phyloP scores from a whole-genome alignment of 2,797 vertebrate species.

The Taenioides sp. region DNA sequence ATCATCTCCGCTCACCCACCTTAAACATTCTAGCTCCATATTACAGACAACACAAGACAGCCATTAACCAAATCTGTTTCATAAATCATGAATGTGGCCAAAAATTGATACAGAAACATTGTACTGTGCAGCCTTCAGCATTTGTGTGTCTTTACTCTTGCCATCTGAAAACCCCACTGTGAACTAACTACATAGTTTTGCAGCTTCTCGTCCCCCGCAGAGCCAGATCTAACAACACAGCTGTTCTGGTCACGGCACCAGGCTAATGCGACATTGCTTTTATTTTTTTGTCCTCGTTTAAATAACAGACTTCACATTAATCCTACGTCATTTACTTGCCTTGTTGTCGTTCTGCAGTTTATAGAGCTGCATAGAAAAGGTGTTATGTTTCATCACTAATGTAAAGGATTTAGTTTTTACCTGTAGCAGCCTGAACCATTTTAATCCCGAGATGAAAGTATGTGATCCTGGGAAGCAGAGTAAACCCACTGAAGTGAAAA shows the following conservation, averaged over 20 bases:
- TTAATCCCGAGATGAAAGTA: constrained; percentile 41
- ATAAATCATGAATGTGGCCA: constrained; percentile 11
- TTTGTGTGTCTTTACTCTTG: constrained; percentile 5
- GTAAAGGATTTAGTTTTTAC: constrained; percentile 32
- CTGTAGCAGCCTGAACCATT: constrained; percentile 32
- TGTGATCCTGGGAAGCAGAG: constrained; percentile 33
- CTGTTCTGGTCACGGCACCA: constrained; percentile 37
- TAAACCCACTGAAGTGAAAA: constrained; percentile 29
- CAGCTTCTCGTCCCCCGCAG: constrained; percentile 23
- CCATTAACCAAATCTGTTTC: constrained; percentile 21
- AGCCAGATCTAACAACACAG: constrained; percentile 55
- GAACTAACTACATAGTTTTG: constrained; percentile 36
- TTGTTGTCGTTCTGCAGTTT: constrained; percentile 24
- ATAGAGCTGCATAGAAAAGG: constrained; percentile 20
- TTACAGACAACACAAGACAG: constrained; percentile 10
- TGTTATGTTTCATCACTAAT: constrained; percentile 32
- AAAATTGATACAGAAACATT: constrained; percentile 13
- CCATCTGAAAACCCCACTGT: constrained; percentile 37
- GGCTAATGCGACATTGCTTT: constrained; percentile 27
- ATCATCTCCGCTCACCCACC: constrained; percentile 62
- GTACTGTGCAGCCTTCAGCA: constrained; percentile 20
- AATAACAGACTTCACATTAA: constrained; percentile 35
- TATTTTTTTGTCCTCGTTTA: constrained; percentile 24
- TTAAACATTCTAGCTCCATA: constrained; percentile 58
- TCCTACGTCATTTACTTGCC: constrained; percentile 26